Evolutionary conservation across 2,888 invertebrate species (phyloP).

Genomic region (Sipunculus nudus): DNA sequence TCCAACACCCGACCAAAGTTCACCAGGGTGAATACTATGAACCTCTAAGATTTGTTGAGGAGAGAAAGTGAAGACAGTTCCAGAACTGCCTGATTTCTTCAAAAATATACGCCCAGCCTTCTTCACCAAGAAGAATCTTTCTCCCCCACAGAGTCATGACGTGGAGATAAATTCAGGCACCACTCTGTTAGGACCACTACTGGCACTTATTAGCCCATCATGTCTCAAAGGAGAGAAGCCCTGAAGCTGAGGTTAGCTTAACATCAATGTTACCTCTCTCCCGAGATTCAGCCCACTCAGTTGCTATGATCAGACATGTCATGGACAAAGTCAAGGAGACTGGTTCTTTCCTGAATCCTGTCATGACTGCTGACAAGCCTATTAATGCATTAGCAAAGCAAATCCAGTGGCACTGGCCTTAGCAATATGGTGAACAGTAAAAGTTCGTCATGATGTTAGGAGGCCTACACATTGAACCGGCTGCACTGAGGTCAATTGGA

Average conservation of each 20-base stretch:
- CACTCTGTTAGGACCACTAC: background rate
- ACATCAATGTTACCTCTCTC: conserved; percentile 15
- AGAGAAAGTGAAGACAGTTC: conserved; percentile 19
- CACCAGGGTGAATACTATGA: conserved; percentile 15
- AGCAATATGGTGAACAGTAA: conserved; percentile 46
- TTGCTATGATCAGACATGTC: conserved; percentile 30
- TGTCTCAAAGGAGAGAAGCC: too few relatives aligned
- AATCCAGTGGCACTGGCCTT: conserved; percentile 50
- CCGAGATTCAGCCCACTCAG: conserved; percentile 13
- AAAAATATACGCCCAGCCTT: conserved; percentile 24
- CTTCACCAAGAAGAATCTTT: conserved; percentile 19
- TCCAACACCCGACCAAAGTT: conserved; percentile 31
- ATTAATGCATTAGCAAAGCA: conserved; percentile 49
- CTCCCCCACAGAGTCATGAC: conserved; percentile 1
- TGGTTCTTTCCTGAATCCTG: conserved; percentile 42
- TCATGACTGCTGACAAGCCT: conserved; percentile 47
- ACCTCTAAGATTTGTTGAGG: conserved; percentile 3
- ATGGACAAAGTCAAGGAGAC: conserved; percentile 18
- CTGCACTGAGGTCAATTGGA: conserved; percentile 43
- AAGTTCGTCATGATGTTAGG: conserved; percentile 49
- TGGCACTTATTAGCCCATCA: conserved; percentile 16
- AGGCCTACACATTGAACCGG: conserved; percentile 55
- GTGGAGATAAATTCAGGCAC: background rate
- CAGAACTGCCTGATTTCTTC: conserved; percentile 30
- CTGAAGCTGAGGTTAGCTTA: conserved; percentile 11